Base-by-base conservation (phyloP, 1,140 invertebrate species). In the Atta colombica region DNA sequence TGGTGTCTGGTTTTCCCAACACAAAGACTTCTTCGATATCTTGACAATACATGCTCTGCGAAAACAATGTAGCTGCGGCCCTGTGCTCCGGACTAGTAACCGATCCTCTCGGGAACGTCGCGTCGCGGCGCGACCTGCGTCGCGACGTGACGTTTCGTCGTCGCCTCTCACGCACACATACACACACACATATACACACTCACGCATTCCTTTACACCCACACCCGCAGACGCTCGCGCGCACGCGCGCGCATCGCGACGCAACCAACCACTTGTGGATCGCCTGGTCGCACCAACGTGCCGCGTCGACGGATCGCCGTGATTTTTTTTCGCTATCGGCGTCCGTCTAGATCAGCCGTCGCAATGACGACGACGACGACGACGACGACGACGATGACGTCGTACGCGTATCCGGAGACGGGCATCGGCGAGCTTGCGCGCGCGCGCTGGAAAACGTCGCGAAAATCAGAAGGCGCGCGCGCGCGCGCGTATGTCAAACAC, bases 191-290 rank as follows among this genome's bases (percentile, higher is more conserved):
- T 6, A 3, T 18, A 1, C 63, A 0, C 18, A 8, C 65, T 31
- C 39, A 35, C 31, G 21, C 28, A 12, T 25, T 45, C 60, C 5
- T 25, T 28, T 45, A 25, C 25, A 21, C 35, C 10, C 58, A 18
- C 53, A 12, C 12, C 16, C 35, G 21, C 51, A 45, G 65, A 61
- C 16, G 49, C 61, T 35, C 31, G 31, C 14, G 18, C 53, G 49
- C 25, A 10, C 63, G 31, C 63, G 28, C 55, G 25, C 39, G n/a
- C 69, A 35, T 31, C 81, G 61, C 71, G 87, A 77, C 65, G 88
- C 93, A 93, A 94, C 93, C 93, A 93, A 94, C 93, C 93, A 94
- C 93, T 94, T 94, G 93, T 94, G 92, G 93, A 93, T 92, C 39
- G 58, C 77, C 63, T 21, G 71, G 55, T 69, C 87, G 89, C 61